Conservation (phyloP, 1,140 invertebrate genomes). For the Drosophila athabasca region DNA sequence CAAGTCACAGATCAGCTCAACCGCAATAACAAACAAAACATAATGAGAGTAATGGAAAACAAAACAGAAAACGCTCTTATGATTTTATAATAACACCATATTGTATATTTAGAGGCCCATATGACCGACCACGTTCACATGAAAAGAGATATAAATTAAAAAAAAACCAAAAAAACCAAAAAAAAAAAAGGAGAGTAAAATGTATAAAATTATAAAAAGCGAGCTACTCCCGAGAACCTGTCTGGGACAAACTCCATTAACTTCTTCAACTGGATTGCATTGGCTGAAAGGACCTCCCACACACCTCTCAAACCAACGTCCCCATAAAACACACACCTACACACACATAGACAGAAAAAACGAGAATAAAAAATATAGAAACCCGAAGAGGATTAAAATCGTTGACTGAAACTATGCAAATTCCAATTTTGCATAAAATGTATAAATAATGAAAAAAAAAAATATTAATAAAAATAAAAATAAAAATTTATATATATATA, state of each 20-base stretch:
- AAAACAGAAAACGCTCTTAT: slow-evolving; percentile 74
- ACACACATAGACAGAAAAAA: slow-evolving; percentile 10
- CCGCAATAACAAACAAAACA: slow-evolving; percentile 22
- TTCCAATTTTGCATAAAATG: slow-evolving; percentile 46
- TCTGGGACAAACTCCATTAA: slow-evolving; percentile 1
- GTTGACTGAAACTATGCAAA: slow-evolving; percentile 72
- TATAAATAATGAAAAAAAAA: slow-evolving; percentile 40
- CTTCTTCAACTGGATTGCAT: slow-evolving; percentile 39
- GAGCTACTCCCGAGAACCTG: neutral
- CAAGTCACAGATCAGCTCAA: slow-evolving; percentile 41
- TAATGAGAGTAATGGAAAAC: slow-evolving; percentile 22
- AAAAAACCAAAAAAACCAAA: neutral
- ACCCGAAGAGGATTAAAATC: slow-evolving; percentile 34
- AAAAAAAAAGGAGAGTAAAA: slow-evolving; percentile 16
- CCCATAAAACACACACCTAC: too few species aligned
- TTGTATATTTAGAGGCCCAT: slow-evolving; percentile 16
- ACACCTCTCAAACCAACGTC: too few species aligned
- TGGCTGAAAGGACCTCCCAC: slow-evolving; percentile 4
- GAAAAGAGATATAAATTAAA: slow-evolving; percentile 14
- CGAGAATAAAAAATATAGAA: slow-evolving; percentile 15
- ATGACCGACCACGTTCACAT: neutral
- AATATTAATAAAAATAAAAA: slow-evolving; percentile 12
- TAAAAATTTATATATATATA: slow-evolving; percentile 20
- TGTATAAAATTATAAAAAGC: slow-evolving; percentile 20
- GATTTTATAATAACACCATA: slow-evolving; percentile 70